Evolutionary conservation across 2,797 vertebrate species (phyloP), one percentile per base, ranked within the genome.

Genomic region (Fistularia commersonii): DNA sequence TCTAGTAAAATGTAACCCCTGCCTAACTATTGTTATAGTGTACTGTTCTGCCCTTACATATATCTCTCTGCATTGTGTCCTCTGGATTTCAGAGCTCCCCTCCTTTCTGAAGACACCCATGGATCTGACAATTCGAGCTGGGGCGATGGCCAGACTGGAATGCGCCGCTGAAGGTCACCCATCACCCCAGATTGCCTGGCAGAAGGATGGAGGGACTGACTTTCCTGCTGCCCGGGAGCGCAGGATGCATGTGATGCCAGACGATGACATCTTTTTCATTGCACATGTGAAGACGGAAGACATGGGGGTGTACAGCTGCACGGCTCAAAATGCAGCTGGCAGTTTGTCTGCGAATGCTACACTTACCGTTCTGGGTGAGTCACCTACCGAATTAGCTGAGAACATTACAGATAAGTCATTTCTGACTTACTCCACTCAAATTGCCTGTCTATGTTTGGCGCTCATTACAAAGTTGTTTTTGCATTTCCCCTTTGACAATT

Each of bases 171-270:
- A 92, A 47, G 97, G 97, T 0, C 94, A 98, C 66, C 97, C 97
- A 0, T 82, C 92, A 34, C 97, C 97, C 0, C 95, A 99, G 86
- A 99, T 99, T 44, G 95, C 97, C 54, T 99, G 97, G 97, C 97
- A 98, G 72, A 99, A 99, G 57, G 97, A 99, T 0, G 96, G 96
- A 6, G 97, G 97, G 74, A 98, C 93, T 0, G 97, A 99, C 80
- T 99, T 99, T 74, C 97, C 97, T 0, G 97, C 97, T 0, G 97
- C 97, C 0, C 89, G 97, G 12, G 96, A 99, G 84, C 90, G 97
- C 2, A 88, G 97, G 33, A 99, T 99, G 97, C 97, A 99, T 0
- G 97, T 99, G 36, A 99, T 99, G 97, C 97, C 97, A 0, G 95
- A 97, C 50, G 97, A 99, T 7, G 97, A 99, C 1, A 96, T 99